A percentile compares a stretch with the other conserved stretches of the same genome.
These are phyloP conservation scores for Pelobates cultripes DNA, from an alignment of 2,797 vertebrate species.

Conservation along the genomic window DNA sequence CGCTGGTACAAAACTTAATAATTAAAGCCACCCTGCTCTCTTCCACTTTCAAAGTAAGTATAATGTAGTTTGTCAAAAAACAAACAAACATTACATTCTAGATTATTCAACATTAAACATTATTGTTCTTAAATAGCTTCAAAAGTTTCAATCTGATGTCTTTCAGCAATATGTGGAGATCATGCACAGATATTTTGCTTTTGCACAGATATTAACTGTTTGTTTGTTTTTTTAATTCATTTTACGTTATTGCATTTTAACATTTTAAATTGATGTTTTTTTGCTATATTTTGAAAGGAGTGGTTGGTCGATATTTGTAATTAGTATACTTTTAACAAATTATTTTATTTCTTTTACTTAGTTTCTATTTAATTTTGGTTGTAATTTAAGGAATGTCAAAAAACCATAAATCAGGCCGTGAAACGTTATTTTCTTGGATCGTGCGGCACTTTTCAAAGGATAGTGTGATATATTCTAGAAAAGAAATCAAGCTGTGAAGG, in stretches of 20 bases:
- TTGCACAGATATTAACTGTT: no score
- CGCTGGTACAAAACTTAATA: slow-evolving; percentile 39
- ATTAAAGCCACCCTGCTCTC: slow-evolving; percentile 44
- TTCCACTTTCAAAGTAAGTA: slow-evolving; percentile 24
- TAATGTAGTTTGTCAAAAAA: slow-evolving; percentile 14
- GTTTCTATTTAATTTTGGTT: slow-evolving; percentile 71
- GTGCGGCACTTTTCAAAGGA: slow-evolving; percentile 95
- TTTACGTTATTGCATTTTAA: not conserved
- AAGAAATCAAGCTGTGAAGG: slow-evolving; percentile 92
- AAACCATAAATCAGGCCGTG: slow-evolving; percentile 69
- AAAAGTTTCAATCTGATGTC: slow-evolving; percentile 21
- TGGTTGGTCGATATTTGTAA: no score
- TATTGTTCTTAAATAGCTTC: slow-evolving; percentile 17
- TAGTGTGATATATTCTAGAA: slow-evolving; percentile 94
- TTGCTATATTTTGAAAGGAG: no score
- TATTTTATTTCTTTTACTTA: not conserved
- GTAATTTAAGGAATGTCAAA: slow-evolving; percentile 78
- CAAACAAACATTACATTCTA: not conserved
- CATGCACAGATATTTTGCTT: not conserved
- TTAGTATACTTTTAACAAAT: no score
- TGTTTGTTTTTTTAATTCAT: not conserved
- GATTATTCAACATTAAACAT: slow-evolving; percentile 39
- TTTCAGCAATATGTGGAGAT: slow-evolving; percentile 23
- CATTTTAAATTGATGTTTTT: no score
- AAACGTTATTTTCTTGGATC: slow-evolving; percentile 78